A percentile compares a stretch with the other conserved stretches of the same genome.
phyloP scores from a whole-genome alignment of 35 echinoderm and acorn worm species.

The Apostichopus japonicus region DNA sequence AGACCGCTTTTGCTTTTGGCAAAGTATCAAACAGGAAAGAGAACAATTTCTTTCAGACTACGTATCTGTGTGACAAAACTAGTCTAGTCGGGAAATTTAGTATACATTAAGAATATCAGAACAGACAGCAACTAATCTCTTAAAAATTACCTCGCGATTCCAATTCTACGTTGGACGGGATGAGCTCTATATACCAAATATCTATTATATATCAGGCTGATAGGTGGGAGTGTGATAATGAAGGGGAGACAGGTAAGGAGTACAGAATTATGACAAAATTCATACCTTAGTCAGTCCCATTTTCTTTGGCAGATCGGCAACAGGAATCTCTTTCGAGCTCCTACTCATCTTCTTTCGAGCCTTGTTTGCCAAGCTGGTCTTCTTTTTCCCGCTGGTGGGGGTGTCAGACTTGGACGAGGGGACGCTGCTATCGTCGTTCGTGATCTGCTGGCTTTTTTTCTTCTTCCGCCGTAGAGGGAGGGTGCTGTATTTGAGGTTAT shows the following conservation, averaged over 20 bases:
- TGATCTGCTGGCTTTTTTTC: neutral
- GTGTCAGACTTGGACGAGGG: neutral
- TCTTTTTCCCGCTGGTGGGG: neutral
- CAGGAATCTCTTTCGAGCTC: slow-evolving; percentile 7
- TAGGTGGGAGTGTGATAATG: neutral
- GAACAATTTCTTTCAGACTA: too few relatives aligned
- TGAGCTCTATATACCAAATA: too few relatives aligned
- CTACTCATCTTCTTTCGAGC: slow-evolving; percentile 5
- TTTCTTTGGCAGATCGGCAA: neutral
- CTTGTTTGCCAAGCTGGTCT: neutral
- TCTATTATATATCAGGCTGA: too few relatives aligned
- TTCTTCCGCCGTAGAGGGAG: slow-evolving; percentile 21
- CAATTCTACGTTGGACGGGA: too few relatives aligned
- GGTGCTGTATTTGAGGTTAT: slow-evolving; percentile 41
- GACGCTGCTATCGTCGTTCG: neutral
- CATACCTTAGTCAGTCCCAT: slow-evolving; percentile 20
- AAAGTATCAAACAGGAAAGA: too few relatives aligned
- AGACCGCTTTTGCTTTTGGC: too few relatives aligned
- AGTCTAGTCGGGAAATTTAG: too few relatives aligned
- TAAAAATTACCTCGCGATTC: too few relatives aligned
- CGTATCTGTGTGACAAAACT: too few relatives aligned
- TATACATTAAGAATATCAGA: too few relatives aligned
- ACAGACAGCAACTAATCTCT: too few relatives aligned
- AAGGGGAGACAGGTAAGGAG: neutral
- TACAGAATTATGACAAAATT: neutral